phyloP scores from a whole-genome alignment of 2,888 invertebrate species.

The Drosophila meridiana region DNA sequence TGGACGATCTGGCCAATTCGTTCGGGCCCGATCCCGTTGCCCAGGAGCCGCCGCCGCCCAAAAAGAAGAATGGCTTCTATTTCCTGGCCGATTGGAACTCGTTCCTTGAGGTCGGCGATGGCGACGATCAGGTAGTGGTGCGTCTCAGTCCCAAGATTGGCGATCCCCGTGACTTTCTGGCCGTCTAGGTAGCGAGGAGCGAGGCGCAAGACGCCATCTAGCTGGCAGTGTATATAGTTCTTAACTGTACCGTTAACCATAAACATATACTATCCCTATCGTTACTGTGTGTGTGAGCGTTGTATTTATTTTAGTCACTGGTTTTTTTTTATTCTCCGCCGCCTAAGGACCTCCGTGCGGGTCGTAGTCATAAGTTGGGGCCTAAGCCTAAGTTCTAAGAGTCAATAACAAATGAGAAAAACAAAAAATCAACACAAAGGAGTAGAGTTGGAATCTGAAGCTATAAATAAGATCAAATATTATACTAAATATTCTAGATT shows the following conservation, averaged over 20 bases:
- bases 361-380: slow-evolving; percentile 70
- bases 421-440: not conserved
- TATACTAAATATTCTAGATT: slow-evolving; percentile 21
- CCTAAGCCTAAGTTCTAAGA: slow-evolving; percentile 67
- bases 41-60: slow-evolving; percentile 87
- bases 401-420: slow-evolving; percentile 45
- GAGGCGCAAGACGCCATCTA: not conserved
- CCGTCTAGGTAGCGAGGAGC: slow-evolving; percentile 87
- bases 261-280: slow-evolving; percentile 7
- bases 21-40: slow-evolving; percentile 88
- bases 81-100: slow-evolving; percentile 95
- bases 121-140: slow-evolving; percentile 91
- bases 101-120: slow-evolving; percentile 93
- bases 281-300: slow-evolving; percentile 36
- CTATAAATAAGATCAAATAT: slow-evolving; percentile 17
- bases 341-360: slow-evolving; percentile 24
- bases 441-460: slow-evolving; percentile 22
- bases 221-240: slow-evolving; percentile 45
- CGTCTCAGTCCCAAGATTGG: slow-evolving; percentile 93
- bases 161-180: slow-evolving; percentile 91
- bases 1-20: slow-evolving; percentile 90
- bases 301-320: slow-evolving; percentile 70
- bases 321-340: slow-evolving; percentile 37
- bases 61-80: slow-evolving; percentile 91
- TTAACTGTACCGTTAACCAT: slow-evolving; percentile 22